Percentiles rank a stretch among this genome's conserved stretches.
Evolutionary conservation across 2,113 vertebrate species (phyloP).

Genomic region (Pteronura brasiliensis): DNA sequence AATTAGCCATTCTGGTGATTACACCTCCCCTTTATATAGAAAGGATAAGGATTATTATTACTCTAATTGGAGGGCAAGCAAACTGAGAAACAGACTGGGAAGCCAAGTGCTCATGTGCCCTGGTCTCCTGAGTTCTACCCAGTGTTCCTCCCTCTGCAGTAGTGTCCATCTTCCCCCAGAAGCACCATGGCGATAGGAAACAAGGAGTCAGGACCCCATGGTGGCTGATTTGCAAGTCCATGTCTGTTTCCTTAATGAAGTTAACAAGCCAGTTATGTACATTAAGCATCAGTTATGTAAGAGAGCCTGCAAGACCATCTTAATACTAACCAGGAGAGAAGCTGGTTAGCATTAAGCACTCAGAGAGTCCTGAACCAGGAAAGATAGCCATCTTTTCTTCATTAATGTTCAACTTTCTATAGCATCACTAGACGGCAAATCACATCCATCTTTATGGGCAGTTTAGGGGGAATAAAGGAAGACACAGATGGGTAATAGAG

Average conservation of each 20-base stretch:
- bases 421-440: slow-evolving; percentile 23
- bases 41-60: neutral
- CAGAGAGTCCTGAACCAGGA: neutral
- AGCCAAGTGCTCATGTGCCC: neutral
- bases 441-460: slow-evolving; percentile 51
- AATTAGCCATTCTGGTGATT: neutral
- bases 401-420: slow-evolving; percentile 55
- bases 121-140: neutral
- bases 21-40: no score
- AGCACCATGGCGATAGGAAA: neutral
- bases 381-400: slow-evolving; percentile 60
- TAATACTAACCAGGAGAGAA: slow-evolving; percentile 57
- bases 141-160: neutral
- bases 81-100: neutral
- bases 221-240: slow-evolving; percentile 1
- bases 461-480: slow-evolving; percentile 42
- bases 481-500: slow-evolving; percentile 33
- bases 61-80: neutral
- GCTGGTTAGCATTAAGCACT: slow-evolving; percentile 60
- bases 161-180: neutral
- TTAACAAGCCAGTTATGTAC: slow-evolving; percentile 17
- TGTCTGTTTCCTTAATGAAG: neutral
- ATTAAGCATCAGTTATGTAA: neutral
- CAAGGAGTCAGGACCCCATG: neutral
- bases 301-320: slow-evolving; percentile 14